A percentile compares a stretch with the other conserved stretches of the same genome.
Conservation (phyloP, 2,113 vertebrate genomes). For the Melospiza melodia region DNA sequence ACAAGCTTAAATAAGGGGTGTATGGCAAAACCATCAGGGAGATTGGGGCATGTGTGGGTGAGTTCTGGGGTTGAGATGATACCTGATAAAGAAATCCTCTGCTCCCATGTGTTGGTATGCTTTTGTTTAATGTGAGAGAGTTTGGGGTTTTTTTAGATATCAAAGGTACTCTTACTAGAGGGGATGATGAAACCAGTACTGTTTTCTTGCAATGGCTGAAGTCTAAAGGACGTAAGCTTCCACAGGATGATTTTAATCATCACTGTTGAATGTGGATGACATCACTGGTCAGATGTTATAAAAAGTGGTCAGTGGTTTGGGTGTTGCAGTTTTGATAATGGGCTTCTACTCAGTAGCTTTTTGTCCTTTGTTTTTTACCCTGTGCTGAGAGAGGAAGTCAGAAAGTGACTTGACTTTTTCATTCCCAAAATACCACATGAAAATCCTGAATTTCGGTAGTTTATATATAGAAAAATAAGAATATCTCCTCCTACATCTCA, state of each 20-base stretch:
- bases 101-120: background rate
- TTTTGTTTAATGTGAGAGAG: background rate
- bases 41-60: accelerated
- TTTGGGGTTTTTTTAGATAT: background rate
- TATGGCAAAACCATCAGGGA: background rate
- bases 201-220: background rate
- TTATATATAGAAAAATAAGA: background rate
- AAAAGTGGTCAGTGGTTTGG: background rate
- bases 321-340: background rate
- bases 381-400: background rate
- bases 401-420: background rate
- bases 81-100: background rate
- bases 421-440: background rate
- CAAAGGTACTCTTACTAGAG: background rate
- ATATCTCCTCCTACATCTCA: background rate
- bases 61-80: background rate
- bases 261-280: background rate
- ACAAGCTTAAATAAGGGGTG: background rate
- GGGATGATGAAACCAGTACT: background rate
- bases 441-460: background rate
- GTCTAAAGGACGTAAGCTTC: background rate
- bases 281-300: background rate
- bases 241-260: background rate
- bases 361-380: background rate
- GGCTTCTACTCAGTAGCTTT: background rate